These are phyloP conservation scores for Mus spretus DNA, from an alignment of 2,797 vertebrate genomes.

Conservation along the genomic window DNA sequence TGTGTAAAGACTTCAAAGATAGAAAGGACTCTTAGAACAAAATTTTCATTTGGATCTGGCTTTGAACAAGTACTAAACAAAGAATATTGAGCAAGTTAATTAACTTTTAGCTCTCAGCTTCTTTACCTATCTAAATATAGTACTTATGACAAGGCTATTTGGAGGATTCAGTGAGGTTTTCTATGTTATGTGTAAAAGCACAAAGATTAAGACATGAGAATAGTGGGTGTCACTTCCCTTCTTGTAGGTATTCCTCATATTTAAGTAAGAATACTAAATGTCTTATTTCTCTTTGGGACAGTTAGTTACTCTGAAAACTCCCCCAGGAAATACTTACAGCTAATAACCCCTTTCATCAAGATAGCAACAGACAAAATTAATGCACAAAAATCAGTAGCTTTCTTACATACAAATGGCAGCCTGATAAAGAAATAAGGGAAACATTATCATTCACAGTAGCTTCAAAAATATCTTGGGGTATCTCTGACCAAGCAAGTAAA, in stretches of 20 bases:
- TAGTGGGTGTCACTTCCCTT: not conserved
- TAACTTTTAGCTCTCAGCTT: not conserved
- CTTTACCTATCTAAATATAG: slow-evolving; percentile 11
- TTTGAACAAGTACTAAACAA: not conserved
- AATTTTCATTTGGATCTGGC: slow-evolving; percentile 10
- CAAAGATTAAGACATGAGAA: not conserved
- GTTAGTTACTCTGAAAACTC: not conserved
- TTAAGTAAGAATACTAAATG: not conserved
- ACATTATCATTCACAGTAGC: not conserved
- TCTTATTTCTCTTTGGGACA: not conserved
- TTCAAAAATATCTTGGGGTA: not conserved
- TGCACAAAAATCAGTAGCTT: not conserved
- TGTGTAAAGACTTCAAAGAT: not conserved
- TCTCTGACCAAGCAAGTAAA: not conserved
- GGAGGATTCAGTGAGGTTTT: not conserved
- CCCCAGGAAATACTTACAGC: too few relatives aligned
- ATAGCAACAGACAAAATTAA: not conserved
- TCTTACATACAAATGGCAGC: not conserved
- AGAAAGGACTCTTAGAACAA: not conserved
- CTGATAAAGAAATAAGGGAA: not conserved
- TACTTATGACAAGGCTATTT: not conserved
- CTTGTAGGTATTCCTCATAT: not conserved
- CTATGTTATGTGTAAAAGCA: not conserved
- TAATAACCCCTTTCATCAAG: not conserved
- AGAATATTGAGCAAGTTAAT: not conserved